A percentile compares a stretch with the other conserved stretches of the same genome.
phyloP scores from a whole-genome alignment of 2,113 vertebrate genomes.

The Zapus hudsonius region DNA sequence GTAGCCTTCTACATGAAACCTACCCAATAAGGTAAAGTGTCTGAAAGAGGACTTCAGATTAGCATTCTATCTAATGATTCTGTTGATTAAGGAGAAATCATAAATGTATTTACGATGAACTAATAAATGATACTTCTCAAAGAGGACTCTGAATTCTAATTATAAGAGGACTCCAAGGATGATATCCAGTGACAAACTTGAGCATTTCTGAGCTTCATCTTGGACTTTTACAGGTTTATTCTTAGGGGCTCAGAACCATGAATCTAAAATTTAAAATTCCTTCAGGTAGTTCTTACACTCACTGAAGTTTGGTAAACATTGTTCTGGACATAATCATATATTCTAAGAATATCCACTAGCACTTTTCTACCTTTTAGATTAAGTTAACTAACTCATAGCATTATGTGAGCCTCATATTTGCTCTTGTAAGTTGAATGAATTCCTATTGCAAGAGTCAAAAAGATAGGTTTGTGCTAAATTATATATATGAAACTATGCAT shows the following conservation, averaged over 20 bases:
- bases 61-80: conserved; percentile 36
- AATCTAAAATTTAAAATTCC: not conserved
- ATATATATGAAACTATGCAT: not conserved
- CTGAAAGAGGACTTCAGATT: conserved; percentile 43
- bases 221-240: not conserved
- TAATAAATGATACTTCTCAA: conserved; percentile 15
- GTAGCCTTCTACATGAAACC: not conserved
- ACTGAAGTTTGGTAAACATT: not conserved
- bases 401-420: conserved; percentile 33
- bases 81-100: conserved; percentile 13
- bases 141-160: not conserved
- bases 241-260: not conserved
- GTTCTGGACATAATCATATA: not conserved
- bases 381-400: conserved; percentile 54
- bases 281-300: not conserved
- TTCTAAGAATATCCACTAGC: conserved; percentile 12
- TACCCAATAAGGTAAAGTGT: not conserved
- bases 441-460: conserved; percentile 35
- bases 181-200: not conserved
- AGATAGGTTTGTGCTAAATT: conserved; percentile 10
- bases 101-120: not conserved
- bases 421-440: conserved; percentile 52
- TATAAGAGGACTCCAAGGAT: not conserved
- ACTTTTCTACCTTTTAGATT: conserved; percentile 24
- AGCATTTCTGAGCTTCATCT: not conserved